These are phyloP conservation scores for Phthorimaea operculella DNA, from an alignment of 1,140 invertebrate species.

Conservation along the genomic window DNA sequence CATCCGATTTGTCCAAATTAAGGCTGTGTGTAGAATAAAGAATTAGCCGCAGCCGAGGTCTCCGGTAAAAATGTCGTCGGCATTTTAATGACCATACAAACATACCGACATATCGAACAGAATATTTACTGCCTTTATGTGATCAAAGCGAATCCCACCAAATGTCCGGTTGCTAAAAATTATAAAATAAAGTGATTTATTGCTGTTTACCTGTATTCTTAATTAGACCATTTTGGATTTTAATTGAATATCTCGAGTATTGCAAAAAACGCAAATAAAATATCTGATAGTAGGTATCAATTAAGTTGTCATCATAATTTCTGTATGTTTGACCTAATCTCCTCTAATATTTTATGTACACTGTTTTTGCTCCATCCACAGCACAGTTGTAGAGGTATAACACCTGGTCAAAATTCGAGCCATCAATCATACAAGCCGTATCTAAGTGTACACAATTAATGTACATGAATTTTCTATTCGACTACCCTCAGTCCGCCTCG, in stretches of 20 bases:
- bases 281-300: constrained; percentile 1
- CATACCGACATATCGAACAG: constrained; percentile 48
- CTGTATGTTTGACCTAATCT: not conserved
- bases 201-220: constrained; percentile 9
- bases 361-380: too few species aligned
- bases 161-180: constrained; percentile 23
- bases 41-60: constrained; percentile 35
- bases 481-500: constrained; percentile 37
- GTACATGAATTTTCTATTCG: constrained; percentile 35
- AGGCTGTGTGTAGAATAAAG: constrained; percentile 30
- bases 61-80: constrained; percentile 43
- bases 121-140: constrained; percentile 58
- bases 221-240: constrained; percentile 7
- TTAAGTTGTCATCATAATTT: constrained; percentile 5
- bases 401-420: not conserved
- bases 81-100: constrained; percentile 44
- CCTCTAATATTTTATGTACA: not conserved
- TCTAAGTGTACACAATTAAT: constrained; percentile 10
- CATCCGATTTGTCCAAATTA: constrained; percentile 24
- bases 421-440: not conserved
- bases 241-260: constrained; percentile 17
- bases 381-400: too few species aligned
- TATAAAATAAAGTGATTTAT: constrained; percentile 48
- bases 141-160: constrained; percentile 12
- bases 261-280: constrained; percentile 8